Percentiles rank a stretch among this genome's conserved stretches.
phyloP scores from a whole-genome alignment of 2,797 vertebrate genomes.

The Chaetophractus vellerosus region DNA sequence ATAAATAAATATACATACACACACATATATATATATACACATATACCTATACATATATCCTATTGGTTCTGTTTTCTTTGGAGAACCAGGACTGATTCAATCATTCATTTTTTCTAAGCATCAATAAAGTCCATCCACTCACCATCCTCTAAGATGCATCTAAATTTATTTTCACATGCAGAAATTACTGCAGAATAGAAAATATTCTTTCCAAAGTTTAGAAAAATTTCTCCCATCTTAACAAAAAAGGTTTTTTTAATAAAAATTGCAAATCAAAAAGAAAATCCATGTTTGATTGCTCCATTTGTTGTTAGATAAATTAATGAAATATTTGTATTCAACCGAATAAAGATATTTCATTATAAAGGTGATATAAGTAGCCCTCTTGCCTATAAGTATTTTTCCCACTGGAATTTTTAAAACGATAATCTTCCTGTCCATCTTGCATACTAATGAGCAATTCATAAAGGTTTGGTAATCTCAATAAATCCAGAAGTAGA shows the following conservation, averaged over 20 bases:
- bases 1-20: background rate
- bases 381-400: background rate
- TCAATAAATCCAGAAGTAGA: conserved; percentile 24
- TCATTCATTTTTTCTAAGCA: background rate
- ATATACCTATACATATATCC: background rate
- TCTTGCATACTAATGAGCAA: background rate
- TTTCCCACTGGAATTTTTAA: background rate
- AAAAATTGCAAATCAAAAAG: background rate
- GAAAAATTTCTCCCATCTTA: conserved; percentile 21
- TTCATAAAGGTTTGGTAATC: conserved; percentile 6
- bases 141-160: background rate
- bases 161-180: background rate
- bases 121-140: background rate
- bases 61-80: too few species aligned
- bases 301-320: background rate
- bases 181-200: background rate
- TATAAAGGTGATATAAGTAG: background rate
- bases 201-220: conserved; percentile 10
- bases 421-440: background rate
- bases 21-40: background rate
- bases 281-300: background rate
- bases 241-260: background rate
- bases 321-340: conserved; percentile 29
- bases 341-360: background rate
- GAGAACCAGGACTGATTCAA: too few species aligned